Evolutionary conservation across 1,140 invertebrate species (phyloP), one percentile per base, ranked within the genome.

Genomic region (Drosophila equinoxialis): DNA sequence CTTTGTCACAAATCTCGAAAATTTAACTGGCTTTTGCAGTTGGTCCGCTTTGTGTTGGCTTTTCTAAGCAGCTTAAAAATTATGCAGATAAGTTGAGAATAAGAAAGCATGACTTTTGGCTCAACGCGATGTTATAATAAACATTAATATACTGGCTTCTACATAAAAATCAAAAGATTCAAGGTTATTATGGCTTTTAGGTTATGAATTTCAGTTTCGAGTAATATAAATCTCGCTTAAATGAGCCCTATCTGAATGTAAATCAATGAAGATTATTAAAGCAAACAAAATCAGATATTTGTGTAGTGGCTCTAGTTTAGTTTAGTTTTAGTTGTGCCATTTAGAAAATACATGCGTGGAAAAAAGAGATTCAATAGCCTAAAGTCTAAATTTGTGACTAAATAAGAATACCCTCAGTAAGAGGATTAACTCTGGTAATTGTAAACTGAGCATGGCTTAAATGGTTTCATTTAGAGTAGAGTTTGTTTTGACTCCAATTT

Each of bases 41-140:
- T 11, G 37, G 11, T 13, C 37, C 30, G 20, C 17, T 11, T 45
- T 57, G 11, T 13, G 37, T 11, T 8, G 39, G 39, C 17, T 57
- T 57, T 54, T 33, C 67, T 81, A 78, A 86, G 74, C 70, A 17
- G 82, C 81, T 86, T 81, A 71, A 51, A 77, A 86, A 78, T 86
- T 85, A 85, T 85, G 82, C 65, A 86, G 74, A 85, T 81, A 83
- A 81, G 76, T 54, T 76, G 42, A 61, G 57, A 30, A 33, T 51
- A 51, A 61, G 58, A 71, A 77, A 77, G 26, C 39, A 51, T 51
- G 62, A 59, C 20, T 71, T 48, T 62, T 51, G 69, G 61, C 48
- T 20, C 1, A 51, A 33, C 48, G 68, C 30, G 45, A 54, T 65
- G 61, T 45, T 51, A 51, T 23, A 55, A 76, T 65, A 70, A 78